Conservation (phyloP, 2,113 vertebrate genomes). For the Tympanuchus pallidicinctus region DNA sequence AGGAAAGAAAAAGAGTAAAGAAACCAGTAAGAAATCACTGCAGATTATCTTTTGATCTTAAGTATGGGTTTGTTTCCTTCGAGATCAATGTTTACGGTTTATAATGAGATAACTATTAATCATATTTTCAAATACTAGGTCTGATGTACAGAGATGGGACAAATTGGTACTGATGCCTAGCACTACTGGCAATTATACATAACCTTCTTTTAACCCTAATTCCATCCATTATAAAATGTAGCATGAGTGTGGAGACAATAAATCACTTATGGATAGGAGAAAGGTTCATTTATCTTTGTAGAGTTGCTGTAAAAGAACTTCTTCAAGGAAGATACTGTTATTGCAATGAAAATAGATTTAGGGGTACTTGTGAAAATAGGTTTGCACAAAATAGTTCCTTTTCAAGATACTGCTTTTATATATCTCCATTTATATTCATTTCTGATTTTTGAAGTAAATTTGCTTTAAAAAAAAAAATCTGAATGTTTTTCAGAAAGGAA, state of each 20-base stretch:
- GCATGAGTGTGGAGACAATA: slow-evolving; percentile 9
- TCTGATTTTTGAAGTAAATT: neutral
- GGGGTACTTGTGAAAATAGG: neutral
- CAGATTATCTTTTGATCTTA: neutral
- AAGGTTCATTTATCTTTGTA: slow-evolving; percentile 40
- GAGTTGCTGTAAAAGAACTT: neutral
- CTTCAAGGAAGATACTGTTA: neutral
- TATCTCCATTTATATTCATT: neutral
- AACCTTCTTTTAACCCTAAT: slow-evolving; percentile 54
- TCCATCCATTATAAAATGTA: slow-evolving; percentile 22
- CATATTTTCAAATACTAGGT: slow-evolving; percentile 39
- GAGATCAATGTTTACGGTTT: neutral
- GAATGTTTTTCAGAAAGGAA: neutral
- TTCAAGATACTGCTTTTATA: neutral
- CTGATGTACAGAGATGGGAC: slow-evolving; percentile 5
- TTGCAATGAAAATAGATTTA: neutral
- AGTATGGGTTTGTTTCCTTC: neutral
- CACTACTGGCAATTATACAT: slow-evolving; percentile 17
- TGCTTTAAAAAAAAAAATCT: neutral
- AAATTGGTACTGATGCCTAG: neutral
- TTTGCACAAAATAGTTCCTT: neutral
- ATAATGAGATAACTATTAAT: slow-evolving; percentile 32
- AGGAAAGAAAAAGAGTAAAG: neutral
- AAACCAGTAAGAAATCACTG: neutral
- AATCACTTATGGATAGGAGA: slow-evolving; percentile 39